Base-by-base conservation (phyloP, 2,113 vertebrate species). In the Myrmecobius fasciatus region DNA sequence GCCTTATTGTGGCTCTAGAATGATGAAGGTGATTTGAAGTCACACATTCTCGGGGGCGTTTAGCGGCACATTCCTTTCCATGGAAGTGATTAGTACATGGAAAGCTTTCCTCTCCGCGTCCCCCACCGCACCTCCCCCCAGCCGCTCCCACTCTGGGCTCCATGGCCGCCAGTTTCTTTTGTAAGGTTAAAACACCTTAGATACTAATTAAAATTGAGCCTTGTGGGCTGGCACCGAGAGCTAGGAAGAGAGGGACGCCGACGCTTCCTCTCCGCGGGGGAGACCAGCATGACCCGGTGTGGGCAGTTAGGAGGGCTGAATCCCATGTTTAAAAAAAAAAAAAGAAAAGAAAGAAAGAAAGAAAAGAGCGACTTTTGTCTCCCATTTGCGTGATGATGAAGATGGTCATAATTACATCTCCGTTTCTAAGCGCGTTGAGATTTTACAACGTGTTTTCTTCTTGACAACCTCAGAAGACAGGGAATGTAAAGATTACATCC, bases 1-100 rank as follows among this genome's bases (percentile, higher is more conserved):
- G 48, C 25, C 89, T 83, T 83, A 83, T 83, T 48, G 89, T 90
- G 89, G 48, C 89, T 90, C 89, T 90, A 47, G 47, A 51, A 90
- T 90, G 46, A 90, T 90, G 46, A 51, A 90, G 7, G 2, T 11
- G 3, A 0, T 48, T 0, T 90, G 46, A 47, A 90, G 0, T 28
- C 0, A 51, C 14, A n/a, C 0, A 2, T 0, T 0, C 56, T 9
- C 91, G 0, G 0, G 26, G 0, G 52, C 67, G 93, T 53, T 95
- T 92, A 95, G 97, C 89, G 25, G 93, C 48, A 9, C 94, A 1
- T 94, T 97, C 96, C 92, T 92, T 94, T 93, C 96, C 46, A 95
- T 47, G 48, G 94, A 97, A n/a, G 48, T 92, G 94, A 94, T 95
- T 95, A 25, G 89, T 0, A 1, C 90, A 10, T 91, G 94, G 0